Evolutionary conservation across 1,140 invertebrate genomes (phyloP), one percentile per base, ranked within the genome.

Genomic region (Epicauta chinensis): DNA sequence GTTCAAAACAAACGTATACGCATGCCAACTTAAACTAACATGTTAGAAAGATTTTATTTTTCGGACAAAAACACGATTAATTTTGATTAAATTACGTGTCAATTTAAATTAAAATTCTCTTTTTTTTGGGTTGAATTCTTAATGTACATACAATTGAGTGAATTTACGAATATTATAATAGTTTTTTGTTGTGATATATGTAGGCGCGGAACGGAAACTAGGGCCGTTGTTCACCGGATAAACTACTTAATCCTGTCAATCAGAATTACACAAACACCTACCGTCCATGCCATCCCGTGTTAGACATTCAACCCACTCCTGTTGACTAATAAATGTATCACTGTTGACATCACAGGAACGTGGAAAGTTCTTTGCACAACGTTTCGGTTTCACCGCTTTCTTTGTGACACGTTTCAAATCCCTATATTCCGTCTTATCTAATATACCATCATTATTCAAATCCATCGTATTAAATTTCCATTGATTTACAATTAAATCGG

Each of bases 381-480:
- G 80, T 68, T 86, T 86, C 7, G 93, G 93, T 59, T 87, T 86
- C 13, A 95, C 86, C 15, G 87, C 82, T 71, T 90, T 89, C 65
- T 86, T 89, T 1, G 93, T 85, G 16, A 94, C 77, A 54, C 83
- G 76, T 47, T 83, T 79, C 3, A 96, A 72, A 50, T 87, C 85
- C 55, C 82, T 77, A 61, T 92, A 89, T 68, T 97, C 93, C 30
- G 78, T 76, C 57, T 82, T 82, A 61, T 89, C 83, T 41, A 97
- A 70, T 37, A 48, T 13, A 16, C 80, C 77, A 70, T 93, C 89
- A 10, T 74, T 75, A 70, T 95, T 84, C 23, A 71, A 70, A 72
- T 97, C 92, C 61, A 96, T 73, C 37, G 83, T 77, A 1, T 74
- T 69, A 63, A 95, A 97, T 69, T 96, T 95, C 93, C 93, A 96